Evolutionary conservation across 2,797 vertebrate species (phyloP).

Genomic region (Clarias laeviceps): DNA sequence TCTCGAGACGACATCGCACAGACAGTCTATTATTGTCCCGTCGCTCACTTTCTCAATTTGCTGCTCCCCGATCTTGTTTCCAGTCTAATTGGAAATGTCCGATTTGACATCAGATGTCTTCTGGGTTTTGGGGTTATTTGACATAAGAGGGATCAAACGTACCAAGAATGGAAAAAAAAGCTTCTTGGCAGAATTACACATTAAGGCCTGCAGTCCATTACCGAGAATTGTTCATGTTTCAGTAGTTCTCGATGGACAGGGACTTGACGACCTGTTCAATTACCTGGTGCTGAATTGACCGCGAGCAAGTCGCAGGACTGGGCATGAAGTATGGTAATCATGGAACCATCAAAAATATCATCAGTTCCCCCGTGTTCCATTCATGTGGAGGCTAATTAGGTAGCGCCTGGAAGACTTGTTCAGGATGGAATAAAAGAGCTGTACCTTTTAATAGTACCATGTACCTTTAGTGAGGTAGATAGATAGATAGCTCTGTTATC

Average conservation of each 20-base stretch:
- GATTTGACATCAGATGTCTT: slow-evolving; percentile 53
- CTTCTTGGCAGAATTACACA: slow-evolving; percentile 20
- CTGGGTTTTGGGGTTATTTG: slow-evolving; percentile 45
- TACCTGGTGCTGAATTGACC: background rate
- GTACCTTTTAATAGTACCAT: too few relatives aligned
- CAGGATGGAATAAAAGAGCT: background rate
- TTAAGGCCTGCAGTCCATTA: slow-evolving; percentile 3
- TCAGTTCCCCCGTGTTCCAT: background rate
- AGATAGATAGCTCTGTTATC: too few relatives aligned
- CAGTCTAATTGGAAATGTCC: slow-evolving; percentile 58
- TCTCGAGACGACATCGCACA: slow-evolving; percentile 15
- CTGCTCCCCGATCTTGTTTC: slow-evolving; percentile 40
- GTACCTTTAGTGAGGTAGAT: too few relatives aligned
- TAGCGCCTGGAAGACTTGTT: background rate
- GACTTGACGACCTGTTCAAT: background rate
- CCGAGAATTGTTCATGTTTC: slow-evolving; percentile 17
- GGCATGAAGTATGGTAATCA: background rate
- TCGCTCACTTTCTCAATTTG: slow-evolving; percentile 24
- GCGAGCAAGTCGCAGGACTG: background rate
- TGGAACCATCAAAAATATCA: background rate
- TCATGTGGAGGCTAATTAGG: background rate
- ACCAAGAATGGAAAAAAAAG: background rate
- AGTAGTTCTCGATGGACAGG: background rate
- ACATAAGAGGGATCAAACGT: slow-evolving; percentile 34
- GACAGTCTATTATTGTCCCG: slow-evolving; percentile 50